A percentile compares a stretch with the other conserved stretches of the same genome.
Conservation (phyloP, 1,140 invertebrate species). For the Oreohelix idahoensis region DNA sequence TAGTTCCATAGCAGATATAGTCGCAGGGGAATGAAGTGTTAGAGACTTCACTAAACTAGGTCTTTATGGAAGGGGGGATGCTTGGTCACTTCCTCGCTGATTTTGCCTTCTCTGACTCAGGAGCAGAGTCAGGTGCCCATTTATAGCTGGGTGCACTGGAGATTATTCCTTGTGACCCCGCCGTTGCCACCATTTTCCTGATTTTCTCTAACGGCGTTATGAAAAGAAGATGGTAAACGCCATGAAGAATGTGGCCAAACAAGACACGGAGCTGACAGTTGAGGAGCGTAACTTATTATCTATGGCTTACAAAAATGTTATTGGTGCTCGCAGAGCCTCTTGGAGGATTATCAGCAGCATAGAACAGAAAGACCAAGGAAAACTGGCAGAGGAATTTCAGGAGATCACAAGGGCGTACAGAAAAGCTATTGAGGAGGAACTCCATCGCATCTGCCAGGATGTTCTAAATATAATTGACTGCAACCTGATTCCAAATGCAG, state of each 20-base stretch:
- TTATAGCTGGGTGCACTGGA: too few species aligned
- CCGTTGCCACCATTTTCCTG: too few species aligned
- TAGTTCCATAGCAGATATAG: too few species aligned
- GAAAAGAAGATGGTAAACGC: constrained; percentile 69
- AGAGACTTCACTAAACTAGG: too few species aligned
- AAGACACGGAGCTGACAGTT: constrained; percentile 59
- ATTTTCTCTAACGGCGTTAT: too few species aligned
- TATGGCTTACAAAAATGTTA: constrained; percentile 99
- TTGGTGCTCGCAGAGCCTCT: constrained; percentile 94
- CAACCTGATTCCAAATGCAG: constrained; percentile 92
- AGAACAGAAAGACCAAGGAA: constrained; percentile 88
- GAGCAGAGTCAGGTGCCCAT: too few species aligned
- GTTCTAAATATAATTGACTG: constrained; percentile 80
- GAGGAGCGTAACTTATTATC: constrained; percentile 97
- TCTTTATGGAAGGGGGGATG: too few species aligned
- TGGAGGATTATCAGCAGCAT: constrained; percentile 98
- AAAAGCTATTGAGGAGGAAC: constrained; percentile 89
- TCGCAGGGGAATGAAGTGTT: too few species aligned
- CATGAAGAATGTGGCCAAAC: constrained; percentile 68
- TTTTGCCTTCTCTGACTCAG: too few species aligned
- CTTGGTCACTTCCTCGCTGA: too few species aligned
- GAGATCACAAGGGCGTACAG: constrained; percentile 62
- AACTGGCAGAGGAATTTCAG: constrained; percentile 86
- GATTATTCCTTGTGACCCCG: too few species aligned
- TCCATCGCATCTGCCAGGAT: constrained; percentile 96